Percentiles rank a stretch among this genome's conserved stretches.
These are phyloP conservation scores for Enteromius fasciolatus DNA, from an alignment of 2,797 vertebrate species.

Conservation along the genomic window DNA sequence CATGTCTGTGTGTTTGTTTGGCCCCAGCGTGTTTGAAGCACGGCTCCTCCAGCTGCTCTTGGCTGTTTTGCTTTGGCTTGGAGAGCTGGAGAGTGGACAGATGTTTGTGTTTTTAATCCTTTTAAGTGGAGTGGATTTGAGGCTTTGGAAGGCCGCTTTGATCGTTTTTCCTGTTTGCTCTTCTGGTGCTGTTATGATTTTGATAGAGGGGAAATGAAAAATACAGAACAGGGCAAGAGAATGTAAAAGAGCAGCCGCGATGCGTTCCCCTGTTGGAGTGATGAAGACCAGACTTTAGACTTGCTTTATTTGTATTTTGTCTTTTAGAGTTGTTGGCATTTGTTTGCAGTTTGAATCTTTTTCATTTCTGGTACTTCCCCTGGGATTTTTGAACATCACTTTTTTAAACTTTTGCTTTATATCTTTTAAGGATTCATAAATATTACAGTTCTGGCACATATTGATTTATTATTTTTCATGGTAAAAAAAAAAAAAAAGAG, in stretches of 20 bases:
- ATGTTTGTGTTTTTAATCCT: constrained; percentile 57
- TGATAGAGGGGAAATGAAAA: constrained; percentile 52
- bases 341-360: constrained; percentile 27
- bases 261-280: constrained; percentile 15
- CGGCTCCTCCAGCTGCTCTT: constrained; percentile 46
- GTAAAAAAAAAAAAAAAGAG: background rate
- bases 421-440: background rate
- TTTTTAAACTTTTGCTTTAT: background rate
- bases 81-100: constrained; percentile 46
- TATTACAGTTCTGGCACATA: background rate
- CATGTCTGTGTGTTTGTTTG: constrained; percentile 35
- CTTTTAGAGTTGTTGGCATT: constrained; percentile 21
- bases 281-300: constrained; percentile 35
- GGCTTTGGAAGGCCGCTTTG: constrained; percentile 41
- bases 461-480: background rate
- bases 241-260: constrained; percentile 31
- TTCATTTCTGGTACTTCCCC: background rate
- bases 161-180: constrained; percentile 46
- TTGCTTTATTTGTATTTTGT: constrained; percentile 22
- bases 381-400: background rate
- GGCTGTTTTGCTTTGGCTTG: constrained; percentile 35
- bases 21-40: constrained; percentile 38
- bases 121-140: constrained; percentile 55
- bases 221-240: constrained; percentile 36
- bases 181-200: constrained; percentile 43